These are phyloP conservation scores for Macrobrachium nipponense DNA, from an alignment of 1,140 invertebrate genomes.

Conservation along the genomic window DNA sequence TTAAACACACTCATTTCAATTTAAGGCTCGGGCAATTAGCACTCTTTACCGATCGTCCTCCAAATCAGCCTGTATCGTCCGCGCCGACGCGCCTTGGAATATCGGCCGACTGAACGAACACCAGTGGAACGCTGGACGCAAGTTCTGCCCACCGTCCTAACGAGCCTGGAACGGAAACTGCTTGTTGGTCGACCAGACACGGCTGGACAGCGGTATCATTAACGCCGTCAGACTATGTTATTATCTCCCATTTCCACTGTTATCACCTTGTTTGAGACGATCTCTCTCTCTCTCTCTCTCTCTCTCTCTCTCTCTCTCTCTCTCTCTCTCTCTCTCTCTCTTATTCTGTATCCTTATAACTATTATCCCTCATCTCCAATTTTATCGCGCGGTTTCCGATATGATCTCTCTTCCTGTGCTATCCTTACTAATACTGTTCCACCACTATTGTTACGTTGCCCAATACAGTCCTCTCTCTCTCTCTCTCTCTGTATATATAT, in stretches of 20 bases:
- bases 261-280: slow-evolving; percentile 45
- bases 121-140: not conserved
- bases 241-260: slow-evolving; percentile 36
- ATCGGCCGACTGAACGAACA: slow-evolving; percentile 12
- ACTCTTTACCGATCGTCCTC: not conserved
- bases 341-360: too few species aligned
- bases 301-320: too few species aligned
- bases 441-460: too few species aligned
- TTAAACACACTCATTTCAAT: slow-evolving; percentile 36
- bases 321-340: too few species aligned
- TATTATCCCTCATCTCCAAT: too few species aligned
- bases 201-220: slow-evolving; percentile 47
- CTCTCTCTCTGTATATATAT: too few species aligned
- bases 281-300: not conserved
- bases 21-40: slow-evolving; percentile 2
- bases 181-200: slow-evolving; percentile 49
- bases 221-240: slow-evolving; percentile 28
- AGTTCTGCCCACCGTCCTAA: slow-evolving; percentile 18
- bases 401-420: not conserved
- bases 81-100: not conserved
- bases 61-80: not conserved
- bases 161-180: slow-evolving; percentile 40
- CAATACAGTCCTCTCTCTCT: too few species aligned
- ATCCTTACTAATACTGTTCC: too few species aligned
- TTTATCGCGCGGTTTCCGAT: not conserved